These are phyloP conservation scores for Tragelaphus buxtoni DNA, from an alignment of 2,113 vertebrate species.

Conservation along the genomic window DNA sequence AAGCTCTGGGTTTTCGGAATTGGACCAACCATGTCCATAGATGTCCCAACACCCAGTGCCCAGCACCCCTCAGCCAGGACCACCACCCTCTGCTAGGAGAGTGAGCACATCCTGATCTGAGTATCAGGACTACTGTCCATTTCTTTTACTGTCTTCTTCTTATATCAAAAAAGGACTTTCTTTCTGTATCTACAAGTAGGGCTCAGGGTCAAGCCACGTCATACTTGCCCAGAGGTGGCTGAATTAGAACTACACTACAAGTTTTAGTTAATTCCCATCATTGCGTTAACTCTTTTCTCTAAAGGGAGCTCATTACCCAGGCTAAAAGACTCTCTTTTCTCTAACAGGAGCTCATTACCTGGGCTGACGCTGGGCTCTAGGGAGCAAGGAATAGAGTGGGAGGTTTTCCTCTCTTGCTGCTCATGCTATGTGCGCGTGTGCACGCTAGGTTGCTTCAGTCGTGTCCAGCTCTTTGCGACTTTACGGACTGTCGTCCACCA, in stretches of 20 bases:
- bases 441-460: background rate
- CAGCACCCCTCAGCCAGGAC: background rate
- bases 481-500: background rate
- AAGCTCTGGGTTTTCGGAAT: background rate
- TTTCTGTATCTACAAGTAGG: background rate
- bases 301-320: background rate
- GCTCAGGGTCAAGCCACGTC: background rate
- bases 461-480: background rate
- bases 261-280: background rate
- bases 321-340: background rate
- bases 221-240: accelerated
- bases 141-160: background rate
- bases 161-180: background rate
- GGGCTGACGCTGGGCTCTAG: background rate
- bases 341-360: background rate
- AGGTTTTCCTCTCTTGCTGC: background rate
- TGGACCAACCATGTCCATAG: background rate
- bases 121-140: background rate
- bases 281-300: background rate
- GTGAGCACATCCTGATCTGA: background rate
- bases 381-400: background rate
- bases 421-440: background rate
- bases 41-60: background rate
- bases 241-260: background rate
- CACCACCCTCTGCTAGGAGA: background rate